A percentile compares a stretch with the other conserved stretches of the same genome.
Conservation (phyloP, 1,140 invertebrate species). For the Anadara kagoshimensis region DNA sequence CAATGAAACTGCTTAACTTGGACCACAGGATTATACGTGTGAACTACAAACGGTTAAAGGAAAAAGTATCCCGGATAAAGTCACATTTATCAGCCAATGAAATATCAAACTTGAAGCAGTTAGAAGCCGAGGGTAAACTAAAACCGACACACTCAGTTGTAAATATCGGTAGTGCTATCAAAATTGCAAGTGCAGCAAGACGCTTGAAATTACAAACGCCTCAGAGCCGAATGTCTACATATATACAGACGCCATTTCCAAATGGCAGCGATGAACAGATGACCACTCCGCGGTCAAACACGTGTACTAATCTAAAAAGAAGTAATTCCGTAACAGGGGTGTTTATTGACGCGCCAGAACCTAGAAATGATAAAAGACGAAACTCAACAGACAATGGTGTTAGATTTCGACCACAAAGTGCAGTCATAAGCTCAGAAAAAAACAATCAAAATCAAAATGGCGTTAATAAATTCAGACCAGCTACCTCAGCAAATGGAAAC, state of each 20-base stretch:
- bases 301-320: conserved; percentile 35
- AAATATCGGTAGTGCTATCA: conserved; percentile 59
- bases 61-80: conserved; percentile 62
- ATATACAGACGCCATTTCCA: neutral
- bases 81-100: conserved; percentile 62
- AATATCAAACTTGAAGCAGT: conserved; percentile 55
- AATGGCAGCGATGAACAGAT: conserved; percentile 8
- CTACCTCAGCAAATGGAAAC: conserved; percentile 1
- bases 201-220: conserved; percentile 55
- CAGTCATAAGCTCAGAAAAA: neutral
- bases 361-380: conserved; percentile 23
- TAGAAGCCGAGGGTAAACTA: conserved; percentile 62
- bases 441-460: neutral
- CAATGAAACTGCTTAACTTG: conserved; percentile 62
- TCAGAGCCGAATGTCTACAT: conserved; percentile 11
- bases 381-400: conserved; percentile 38
- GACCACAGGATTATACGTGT: conserved; percentile 64
- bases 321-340: conserved; percentile 62
- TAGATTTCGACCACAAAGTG: conserved; percentile 43
- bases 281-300: conserved; percentile 31
- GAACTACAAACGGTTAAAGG: conserved; percentile 61
- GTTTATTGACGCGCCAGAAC: conserved; percentile 56
- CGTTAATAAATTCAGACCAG: conserved; percentile 4
- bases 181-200: conserved; percentile 63
- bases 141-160: conserved; percentile 42